Evolutionary conservation across 2,797 vertebrate species (phyloP).

Genomic region (Mormyrops boulengeri): DNA sequence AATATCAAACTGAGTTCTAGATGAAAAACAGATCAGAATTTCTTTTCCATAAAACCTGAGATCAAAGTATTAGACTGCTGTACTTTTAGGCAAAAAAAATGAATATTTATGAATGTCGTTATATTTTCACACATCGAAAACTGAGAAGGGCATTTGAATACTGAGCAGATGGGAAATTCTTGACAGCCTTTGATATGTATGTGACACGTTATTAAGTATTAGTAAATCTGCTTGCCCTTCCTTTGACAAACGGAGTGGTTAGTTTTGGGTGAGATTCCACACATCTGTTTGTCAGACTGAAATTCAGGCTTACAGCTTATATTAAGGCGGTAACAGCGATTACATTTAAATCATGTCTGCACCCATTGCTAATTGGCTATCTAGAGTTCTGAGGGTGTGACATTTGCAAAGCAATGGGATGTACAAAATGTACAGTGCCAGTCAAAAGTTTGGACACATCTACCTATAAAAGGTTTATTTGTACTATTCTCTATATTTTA

Average conservation of each 20-base stretch:
- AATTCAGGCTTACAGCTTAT: background rate
- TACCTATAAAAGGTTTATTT: background rate
- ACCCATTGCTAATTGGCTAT: background rate
- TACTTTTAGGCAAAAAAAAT: background rate
- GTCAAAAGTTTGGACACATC: background rate
- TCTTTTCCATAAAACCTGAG: background rate
- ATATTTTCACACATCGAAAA: conserved; percentile 2
- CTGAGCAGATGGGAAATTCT: conserved; percentile 1
- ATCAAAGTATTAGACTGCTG: background rate
- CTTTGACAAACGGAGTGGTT: background rate
- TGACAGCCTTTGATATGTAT: conserved; percentile 8
- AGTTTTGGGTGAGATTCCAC: background rate
- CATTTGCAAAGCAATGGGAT: background rate
- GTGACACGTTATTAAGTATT: conserved; percentile 7
- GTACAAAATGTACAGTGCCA: background rate
- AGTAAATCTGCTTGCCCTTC: background rate
- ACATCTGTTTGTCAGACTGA: background rate
- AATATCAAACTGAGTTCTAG: background rate
- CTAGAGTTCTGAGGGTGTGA: background rate
- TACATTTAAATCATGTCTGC: background rate
- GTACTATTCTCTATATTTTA: background rate
- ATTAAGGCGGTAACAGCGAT: background rate
- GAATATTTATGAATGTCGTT: background rate
- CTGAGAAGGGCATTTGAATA: conserved; percentile 1
- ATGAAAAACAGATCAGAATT: background rate